Conservation (phyloP, 2,113 vertebrate genomes). For the Pelobates fuscus region DNA sequence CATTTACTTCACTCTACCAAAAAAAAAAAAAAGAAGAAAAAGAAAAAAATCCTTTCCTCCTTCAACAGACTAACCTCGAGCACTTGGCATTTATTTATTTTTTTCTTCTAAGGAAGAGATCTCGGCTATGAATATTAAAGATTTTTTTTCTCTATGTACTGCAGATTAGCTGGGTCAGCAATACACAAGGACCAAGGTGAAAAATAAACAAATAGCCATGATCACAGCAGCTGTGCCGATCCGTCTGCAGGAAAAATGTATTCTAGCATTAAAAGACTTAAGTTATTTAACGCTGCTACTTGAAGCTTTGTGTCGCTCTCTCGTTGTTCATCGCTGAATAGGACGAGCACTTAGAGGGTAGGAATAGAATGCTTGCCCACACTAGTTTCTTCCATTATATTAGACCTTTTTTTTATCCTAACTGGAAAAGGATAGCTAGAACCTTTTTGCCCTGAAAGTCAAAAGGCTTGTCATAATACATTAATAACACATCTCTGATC, state of each 20-base stretch:
- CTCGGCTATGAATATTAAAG: constrained; percentile 48
- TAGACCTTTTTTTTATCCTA: constrained; percentile 52
- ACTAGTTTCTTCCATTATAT: constrained; percentile 73
- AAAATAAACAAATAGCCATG: constrained; percentile 67
- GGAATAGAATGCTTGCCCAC: constrained; percentile 61
- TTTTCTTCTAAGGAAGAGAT: constrained; percentile 17
- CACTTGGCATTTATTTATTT: neutral
- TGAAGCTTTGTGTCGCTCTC: constrained; percentile 67
- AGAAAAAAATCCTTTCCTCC: neutral
- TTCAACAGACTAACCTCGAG: constrained; percentile 18
- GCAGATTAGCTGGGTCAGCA: constrained; percentile 68
- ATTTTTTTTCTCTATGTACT: neutral
- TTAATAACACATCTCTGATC: constrained; percentile 69
- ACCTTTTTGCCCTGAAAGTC: constrained; percentile 64
- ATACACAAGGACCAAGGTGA: constrained; percentile 65
- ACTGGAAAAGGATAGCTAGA: constrained; percentile 65
- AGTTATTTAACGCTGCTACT: constrained; percentile 67
- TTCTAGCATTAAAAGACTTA: constrained; percentile 62
- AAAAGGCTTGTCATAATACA: constrained; percentile 73
- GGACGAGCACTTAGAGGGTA: constrained; percentile 68
- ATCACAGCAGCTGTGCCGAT: constrained; percentile 59
- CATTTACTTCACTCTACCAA: neutral
- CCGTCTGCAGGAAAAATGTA: constrained; percentile 66
- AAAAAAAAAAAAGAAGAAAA: neutral
- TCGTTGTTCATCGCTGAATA: constrained; percentile 58